phyloP scores from a whole-genome alignment of 1,140 invertebrate genomes.

The Polypedilum pembai region DNA sequence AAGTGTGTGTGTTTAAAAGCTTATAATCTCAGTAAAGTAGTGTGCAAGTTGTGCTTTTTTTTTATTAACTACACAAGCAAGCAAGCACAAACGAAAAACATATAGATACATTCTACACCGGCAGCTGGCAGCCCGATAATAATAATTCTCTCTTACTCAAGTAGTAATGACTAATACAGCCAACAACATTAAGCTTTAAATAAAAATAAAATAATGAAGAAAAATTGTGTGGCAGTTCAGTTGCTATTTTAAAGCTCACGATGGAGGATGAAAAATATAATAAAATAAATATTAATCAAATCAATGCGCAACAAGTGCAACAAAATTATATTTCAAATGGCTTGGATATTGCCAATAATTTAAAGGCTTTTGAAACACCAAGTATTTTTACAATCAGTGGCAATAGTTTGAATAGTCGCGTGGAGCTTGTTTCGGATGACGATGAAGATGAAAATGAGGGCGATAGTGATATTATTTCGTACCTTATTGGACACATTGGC shows the following conservation, averaged over 20 bases:
- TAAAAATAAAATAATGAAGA: constrained; percentile 6
- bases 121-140: too few relatives aligned
- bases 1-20: too few relatives aligned
- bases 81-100: too few relatives aligned
- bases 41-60: too few relatives aligned
- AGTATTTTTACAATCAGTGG: constrained; percentile 15
- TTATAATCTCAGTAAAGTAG: too few relatives aligned
- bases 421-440: background rate
- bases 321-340: background rate
- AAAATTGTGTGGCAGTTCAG: constrained; percentile 3
- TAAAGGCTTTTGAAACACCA: background rate
- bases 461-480: constrained; percentile 55
- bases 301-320: background rate
- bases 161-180: background rate
- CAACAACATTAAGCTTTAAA: constrained; percentile 16
- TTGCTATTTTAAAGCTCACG: constrained; percentile 18
- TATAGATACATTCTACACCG: too few relatives aligned
- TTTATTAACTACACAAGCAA: too few relatives aligned
- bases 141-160: too few relatives aligned
- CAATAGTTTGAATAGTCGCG: constrained; percentile 2
- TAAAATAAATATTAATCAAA: constrained; percentile 9
- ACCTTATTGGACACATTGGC: constrained; percentile 60
- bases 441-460: constrained; percentile 38
- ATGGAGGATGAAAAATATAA: constrained; percentile 22
- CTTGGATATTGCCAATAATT: background rate